phyloP scores from a whole-genome alignment of 1,140 invertebrate species.

The Drosophila pseudoananassae region DNA sequence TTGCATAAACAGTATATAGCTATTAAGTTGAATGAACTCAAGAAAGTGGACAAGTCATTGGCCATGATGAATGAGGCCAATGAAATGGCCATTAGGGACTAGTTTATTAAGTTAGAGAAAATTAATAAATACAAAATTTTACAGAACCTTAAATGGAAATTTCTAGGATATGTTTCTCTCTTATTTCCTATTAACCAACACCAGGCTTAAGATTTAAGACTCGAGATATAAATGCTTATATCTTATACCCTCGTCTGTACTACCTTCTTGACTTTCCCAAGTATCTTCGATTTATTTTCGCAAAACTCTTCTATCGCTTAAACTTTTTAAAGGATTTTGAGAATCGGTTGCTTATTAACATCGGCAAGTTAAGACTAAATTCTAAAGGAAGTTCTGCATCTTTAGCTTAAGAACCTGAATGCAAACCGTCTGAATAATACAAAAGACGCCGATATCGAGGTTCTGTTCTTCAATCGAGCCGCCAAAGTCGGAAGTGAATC shows the following conservation, averaged over 20 bases:
- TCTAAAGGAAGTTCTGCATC: background rate
- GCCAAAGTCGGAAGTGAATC: conserved; percentile 95
- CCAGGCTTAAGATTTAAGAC: background rate
- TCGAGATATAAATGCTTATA: background rate
- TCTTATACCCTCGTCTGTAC: background rate
- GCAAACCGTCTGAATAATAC: conserved; percentile 90
- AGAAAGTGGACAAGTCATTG: conserved; percentile 55
- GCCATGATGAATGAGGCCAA: conserved; percentile 28
- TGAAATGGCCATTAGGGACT: conserved; percentile 47
- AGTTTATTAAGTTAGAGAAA: conserved; percentile 15
- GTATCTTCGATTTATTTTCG: background rate
- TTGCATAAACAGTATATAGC: conserved; percentile 92
- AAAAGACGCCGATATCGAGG: conserved; percentile 85
- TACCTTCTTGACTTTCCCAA: background rate
- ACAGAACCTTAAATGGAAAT: background rate
- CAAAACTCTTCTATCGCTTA: conserved; percentile 1
- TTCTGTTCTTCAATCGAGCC: conserved; percentile 92
- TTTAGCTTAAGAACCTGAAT: conserved; percentile 61
- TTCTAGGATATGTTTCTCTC: background rate
- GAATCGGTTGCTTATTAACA: conserved; percentile 1
- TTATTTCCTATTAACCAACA: background rate
- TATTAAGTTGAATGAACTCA: conserved; percentile 72
- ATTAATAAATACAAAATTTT: conserved; percentile 25
- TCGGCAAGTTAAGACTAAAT: background rate
- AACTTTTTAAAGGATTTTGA: background rate